These are phyloP conservation scores for Halictus ligatus DNA, from an alignment of 2,888 invertebrate species.

Conservation along the genomic window DNA sequence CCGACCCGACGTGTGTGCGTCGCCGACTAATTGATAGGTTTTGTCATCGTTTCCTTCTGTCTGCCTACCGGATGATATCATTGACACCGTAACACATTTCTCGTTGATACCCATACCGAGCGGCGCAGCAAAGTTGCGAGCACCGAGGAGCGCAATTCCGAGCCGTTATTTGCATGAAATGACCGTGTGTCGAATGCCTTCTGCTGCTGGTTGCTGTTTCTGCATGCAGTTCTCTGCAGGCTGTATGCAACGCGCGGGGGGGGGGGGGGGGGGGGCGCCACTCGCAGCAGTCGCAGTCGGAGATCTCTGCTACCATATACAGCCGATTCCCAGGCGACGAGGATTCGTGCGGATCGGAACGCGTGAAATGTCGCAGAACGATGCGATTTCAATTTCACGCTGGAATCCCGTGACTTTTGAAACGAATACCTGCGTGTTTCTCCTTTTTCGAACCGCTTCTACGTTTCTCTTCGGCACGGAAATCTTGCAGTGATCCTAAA, in stretches of 20 bases:
- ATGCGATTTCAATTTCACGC: conserved; percentile 8
- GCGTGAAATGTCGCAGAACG: conserved; percentile 8
- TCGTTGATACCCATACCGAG: conserved; percentile 48
- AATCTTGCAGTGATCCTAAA: background rate
- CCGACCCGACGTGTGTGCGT: conserved; percentile 22
- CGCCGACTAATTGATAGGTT: conserved; percentile 59
- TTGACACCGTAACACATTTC: conserved; percentile 59
- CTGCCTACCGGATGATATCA: conserved; percentile 56
- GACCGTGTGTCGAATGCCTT: conserved; percentile 1
- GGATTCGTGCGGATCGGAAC: background rate
- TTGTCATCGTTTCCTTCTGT: conserved; percentile 60
- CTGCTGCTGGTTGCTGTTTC: background rate
- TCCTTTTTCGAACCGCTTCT: background rate
- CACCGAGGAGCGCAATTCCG: background rate
- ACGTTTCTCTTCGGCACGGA: background rate
- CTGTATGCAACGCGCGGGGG: background rate
- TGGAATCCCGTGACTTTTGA: background rate
- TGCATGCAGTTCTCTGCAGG: background rate
- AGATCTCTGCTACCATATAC: background rate
- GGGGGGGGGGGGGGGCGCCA: background rate
- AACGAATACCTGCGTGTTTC: background rate
- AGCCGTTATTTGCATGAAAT: conserved; percentile 32
- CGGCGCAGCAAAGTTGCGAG: conserved; percentile 9
- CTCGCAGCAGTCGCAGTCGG: background rate
- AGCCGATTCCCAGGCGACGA: background rate